These are phyloP conservation scores for Myiozetetes cayanensis DNA, from an alignment of 2,113 vertebrate genomes.

Conservation along the genomic window DNA sequence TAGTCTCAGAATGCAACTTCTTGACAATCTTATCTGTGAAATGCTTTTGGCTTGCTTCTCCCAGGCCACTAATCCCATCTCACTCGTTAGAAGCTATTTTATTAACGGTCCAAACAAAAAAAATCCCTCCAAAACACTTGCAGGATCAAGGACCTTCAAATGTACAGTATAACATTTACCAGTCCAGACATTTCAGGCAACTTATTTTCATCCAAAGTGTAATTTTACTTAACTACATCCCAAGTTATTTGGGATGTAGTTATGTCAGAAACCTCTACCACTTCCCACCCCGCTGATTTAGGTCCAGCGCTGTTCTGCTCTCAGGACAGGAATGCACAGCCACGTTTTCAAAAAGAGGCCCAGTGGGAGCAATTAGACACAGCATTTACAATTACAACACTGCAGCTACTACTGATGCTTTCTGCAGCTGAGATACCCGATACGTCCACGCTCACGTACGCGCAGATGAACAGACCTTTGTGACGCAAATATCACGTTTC, in stretches of 20 bases:
- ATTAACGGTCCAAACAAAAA: background rate
- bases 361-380: background rate
- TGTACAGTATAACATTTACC: background rate
- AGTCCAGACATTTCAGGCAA: background rate
- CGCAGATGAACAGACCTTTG: background rate
- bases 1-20: background rate
- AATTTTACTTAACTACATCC: background rate
- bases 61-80: background rate
- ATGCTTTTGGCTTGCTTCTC: background rate
- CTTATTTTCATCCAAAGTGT: background rate
- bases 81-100: background rate
- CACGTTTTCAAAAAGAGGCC: background rate
- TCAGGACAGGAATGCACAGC: background rate
- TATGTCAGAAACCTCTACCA: background rate
- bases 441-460: fast-evolving
- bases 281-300: background rate
- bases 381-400: background rate
- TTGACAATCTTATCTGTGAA: background rate
- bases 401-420: background rate
- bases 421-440: background rate
- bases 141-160: background rate
- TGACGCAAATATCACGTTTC: background rate
- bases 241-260: no score
- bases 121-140: background rate
- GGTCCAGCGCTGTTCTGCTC: background rate